Evolutionary conservation across 2,113 vertebrate species (phyloP), one percentile per base, ranked within the genome.

Genomic region (Crotalus tigris): DNA sequence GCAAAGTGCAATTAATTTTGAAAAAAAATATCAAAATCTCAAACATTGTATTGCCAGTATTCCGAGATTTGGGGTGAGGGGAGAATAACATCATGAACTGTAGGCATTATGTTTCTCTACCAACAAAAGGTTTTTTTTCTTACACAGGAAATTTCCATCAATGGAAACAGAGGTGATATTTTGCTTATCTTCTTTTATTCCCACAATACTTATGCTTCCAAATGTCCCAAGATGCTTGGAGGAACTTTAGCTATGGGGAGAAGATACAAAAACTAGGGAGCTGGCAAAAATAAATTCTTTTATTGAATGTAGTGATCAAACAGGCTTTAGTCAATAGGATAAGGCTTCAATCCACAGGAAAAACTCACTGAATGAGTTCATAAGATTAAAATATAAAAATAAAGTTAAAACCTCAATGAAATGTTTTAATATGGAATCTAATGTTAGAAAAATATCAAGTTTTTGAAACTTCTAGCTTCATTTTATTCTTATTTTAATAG

Each of bases 1-100:
- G 49, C 39, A 95, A 95, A 96, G 93, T 92, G 89, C 54, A 49
- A 88, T 91, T 96, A 92, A 85, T 57, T 95, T 46, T 94, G 23
- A 15, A 95, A 96, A 92, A 95, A n/a, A 91, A 90, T 92, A 29
- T 90, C 75, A 90, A 44, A 93, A 44, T 92, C 54, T 89, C 46
- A 91, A 87, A 90, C 91, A 94, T 85, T 93, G 17, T 0, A 15
- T 19, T 92, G 88, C 19, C 89, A 94, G 85, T 33, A 59, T 29
- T 54, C 90, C 33, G 53, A 86, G 92, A 44, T 81, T 44, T 81
- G 75, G 33, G 11, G 19, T 46, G 91, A 21, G 2, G 57, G 10
- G 90, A 90, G 5, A 15, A 1, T 4, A 75, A 69, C 51, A 55
- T 4, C 44, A 58, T n/a, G 33, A 29, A 29, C 4, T 90, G 15